phyloP scores from a whole-genome alignment of 1,140 invertebrate species.

The Anadara kagoshimensis region DNA sequence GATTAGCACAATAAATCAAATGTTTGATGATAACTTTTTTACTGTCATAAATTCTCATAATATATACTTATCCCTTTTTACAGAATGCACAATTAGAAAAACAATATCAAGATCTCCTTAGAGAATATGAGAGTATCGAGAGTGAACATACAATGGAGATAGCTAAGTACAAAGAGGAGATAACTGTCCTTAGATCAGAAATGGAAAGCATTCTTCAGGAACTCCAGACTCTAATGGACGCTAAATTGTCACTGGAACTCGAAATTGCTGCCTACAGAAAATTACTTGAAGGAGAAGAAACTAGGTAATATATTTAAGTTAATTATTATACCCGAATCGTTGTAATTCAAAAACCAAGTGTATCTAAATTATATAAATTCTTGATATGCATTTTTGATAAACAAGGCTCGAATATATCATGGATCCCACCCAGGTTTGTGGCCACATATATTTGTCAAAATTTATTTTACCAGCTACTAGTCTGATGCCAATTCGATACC shows the following conservation, averaged over 20 bases:
- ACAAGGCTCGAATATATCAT: too few species aligned
- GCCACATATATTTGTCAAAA: too few species aligned
- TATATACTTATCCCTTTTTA: conserved; percentile 16
- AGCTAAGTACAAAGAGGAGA: conserved; percentile 57
- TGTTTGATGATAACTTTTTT: too few species aligned
- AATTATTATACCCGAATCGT: too few species aligned
- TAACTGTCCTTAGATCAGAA: conserved; percentile 52
- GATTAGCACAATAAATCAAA: too few species aligned
- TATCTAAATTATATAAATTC: too few species aligned
- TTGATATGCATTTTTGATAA: too few species aligned
- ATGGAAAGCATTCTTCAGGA: conserved; percentile 60
- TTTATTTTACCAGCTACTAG: too few species aligned
- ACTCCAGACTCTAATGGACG: conserved; percentile 69
- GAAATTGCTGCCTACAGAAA: conserved; percentile 74
- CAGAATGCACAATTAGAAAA: conserved; percentile 75
- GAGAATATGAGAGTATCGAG: conserved; percentile 74
- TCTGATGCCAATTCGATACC: too few species aligned
- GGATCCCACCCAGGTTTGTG: too few species aligned
- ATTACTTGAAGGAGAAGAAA: conserved; percentile 72
- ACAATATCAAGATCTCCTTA: conserved; percentile 73
- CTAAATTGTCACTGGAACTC: conserved; percentile 73
- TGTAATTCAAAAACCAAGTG: too few species aligned
- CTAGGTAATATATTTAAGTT: conserved; percentile 62
- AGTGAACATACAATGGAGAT: conserved; percentile 62
- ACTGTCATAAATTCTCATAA: too few species aligned